A percentile compares a stretch with the other conserved stretches of the same genome.
Evolutionary conservation across 2,113 vertebrate genomes (phyloP).

Genomic region (zebrafish (Danio rerio)): DNA sequence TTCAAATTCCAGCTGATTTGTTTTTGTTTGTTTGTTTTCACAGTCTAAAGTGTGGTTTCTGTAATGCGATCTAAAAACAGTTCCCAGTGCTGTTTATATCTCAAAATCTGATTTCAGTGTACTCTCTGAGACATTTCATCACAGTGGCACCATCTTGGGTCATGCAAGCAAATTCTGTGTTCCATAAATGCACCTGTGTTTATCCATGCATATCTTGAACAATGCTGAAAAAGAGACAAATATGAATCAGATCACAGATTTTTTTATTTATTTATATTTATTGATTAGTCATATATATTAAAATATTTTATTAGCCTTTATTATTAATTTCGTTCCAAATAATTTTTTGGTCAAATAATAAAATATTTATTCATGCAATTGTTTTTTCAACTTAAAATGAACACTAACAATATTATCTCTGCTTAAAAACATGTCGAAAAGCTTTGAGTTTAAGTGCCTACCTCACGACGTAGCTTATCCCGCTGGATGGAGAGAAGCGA

Average conservation of each 20-base stretch:
- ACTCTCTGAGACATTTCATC: constrained; percentile 37
- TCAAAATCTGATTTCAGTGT: constrained; percentile 21
- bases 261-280: constrained; percentile 39
- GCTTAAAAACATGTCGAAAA: not conserved
- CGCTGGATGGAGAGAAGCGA: constrained; percentile 13
- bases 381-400: not conserved
- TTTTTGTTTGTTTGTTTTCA: not conserved
- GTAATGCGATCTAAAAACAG: not conserved
- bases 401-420: not conserved
- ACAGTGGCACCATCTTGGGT: constrained; percentile 37
- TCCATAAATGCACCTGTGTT: constrained; percentile 43
- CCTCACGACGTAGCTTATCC: constrained; percentile 39
- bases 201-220: constrained; percentile 11
- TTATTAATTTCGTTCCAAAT: not conserved
- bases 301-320: not conserved
- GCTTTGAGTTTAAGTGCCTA: constrained; percentile 33
- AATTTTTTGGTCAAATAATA: not conserved
- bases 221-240: constrained; percentile 48
- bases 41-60: not conserved
- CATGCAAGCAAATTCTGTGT: constrained; percentile 20
- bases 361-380: not conserved
- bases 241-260: constrained; percentile 48
- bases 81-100: constrained; percentile 37
- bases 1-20: constrained; percentile 1
- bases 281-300: constrained; percentile 22